phyloP scores from a whole-genome alignment of 2,797 vertebrate genomes.

The Falco peregrinus region DNA sequence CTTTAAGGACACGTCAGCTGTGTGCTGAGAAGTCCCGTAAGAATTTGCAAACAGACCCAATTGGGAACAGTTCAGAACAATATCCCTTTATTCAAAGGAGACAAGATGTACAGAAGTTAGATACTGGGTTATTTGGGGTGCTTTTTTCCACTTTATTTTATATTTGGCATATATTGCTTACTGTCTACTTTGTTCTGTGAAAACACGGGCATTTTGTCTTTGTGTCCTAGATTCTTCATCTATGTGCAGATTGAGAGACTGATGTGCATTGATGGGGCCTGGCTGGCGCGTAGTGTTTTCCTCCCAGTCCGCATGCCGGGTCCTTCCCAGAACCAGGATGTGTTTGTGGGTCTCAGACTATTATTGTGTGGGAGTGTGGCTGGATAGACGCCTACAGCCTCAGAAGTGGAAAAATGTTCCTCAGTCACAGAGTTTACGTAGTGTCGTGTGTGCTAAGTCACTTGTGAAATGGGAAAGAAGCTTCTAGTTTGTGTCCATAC shows the following conservation, averaged over 20 bases:
- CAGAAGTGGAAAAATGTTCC: not conserved
- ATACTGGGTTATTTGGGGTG: not conserved
- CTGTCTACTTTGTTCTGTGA: not conserved
- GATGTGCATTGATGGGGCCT: not conserved
- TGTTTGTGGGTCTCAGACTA: not conserved
- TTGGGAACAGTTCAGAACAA: not conserved
- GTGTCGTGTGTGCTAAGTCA: not conserved
- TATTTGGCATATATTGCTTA: not conserved
- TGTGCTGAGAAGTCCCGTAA: not conserved
- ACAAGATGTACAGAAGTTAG: not conserved
- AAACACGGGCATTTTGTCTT: not conserved
- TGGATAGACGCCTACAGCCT: not conserved
- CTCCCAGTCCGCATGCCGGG: not conserved
- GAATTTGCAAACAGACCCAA: not conserved
- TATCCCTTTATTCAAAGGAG: not conserved
- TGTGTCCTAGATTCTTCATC: not conserved
- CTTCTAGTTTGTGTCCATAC: not conserved
- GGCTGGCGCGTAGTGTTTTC: not conserved
- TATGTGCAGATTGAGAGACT: not conserved
- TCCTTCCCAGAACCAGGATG: not conserved
- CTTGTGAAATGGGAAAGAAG: not conserved
- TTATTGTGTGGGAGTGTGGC: not conserved
- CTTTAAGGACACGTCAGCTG: not conserved
- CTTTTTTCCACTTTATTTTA: not conserved
- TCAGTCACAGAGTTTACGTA: not conserved